These are phyloP conservation scores for Octomys mimax DNA, from an alignment of 2,797 vertebrate species.

Conservation along the genomic window DNA sequence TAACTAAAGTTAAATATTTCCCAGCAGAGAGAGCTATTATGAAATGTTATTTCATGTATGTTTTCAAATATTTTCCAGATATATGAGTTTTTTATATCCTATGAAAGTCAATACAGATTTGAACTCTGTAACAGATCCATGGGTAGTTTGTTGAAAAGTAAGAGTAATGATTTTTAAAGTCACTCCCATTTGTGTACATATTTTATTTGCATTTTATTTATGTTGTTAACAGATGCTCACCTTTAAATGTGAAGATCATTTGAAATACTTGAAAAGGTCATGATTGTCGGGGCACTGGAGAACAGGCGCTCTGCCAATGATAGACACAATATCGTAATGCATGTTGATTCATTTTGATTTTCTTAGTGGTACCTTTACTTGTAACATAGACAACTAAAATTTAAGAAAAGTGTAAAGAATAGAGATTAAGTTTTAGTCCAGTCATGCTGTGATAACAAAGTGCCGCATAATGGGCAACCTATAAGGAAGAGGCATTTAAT, in stretches of 20 bases:
- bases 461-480: neutral
- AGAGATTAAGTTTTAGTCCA: neutral
- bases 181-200: neutral
- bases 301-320: neutral
- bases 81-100: neutral
- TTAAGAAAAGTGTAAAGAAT: neutral
- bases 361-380: neutral
- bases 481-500: neutral
- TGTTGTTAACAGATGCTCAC: constrained; percentile 38
- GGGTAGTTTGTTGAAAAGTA: constrained; percentile 1
- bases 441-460: neutral
- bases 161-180: constrained; percentile 28
- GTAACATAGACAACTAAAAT: neutral
- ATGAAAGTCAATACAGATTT: neutral
- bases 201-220: constrained; percentile 63
- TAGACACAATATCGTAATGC: neutral
- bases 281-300: neutral
- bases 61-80: neutral
- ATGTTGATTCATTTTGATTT: neutral
- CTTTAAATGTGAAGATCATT: neutral
- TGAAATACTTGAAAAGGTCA: neutral
- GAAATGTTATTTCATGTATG: neutral
- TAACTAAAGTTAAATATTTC: neutral
- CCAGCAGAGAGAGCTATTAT: neutral
- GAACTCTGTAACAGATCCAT: neutral